A percentile compares a stretch with the other conserved stretches of the same genome.
Conservation (phyloP, 2,113 vertebrate genomes). For the Ahaetulla prasina region DNA sequence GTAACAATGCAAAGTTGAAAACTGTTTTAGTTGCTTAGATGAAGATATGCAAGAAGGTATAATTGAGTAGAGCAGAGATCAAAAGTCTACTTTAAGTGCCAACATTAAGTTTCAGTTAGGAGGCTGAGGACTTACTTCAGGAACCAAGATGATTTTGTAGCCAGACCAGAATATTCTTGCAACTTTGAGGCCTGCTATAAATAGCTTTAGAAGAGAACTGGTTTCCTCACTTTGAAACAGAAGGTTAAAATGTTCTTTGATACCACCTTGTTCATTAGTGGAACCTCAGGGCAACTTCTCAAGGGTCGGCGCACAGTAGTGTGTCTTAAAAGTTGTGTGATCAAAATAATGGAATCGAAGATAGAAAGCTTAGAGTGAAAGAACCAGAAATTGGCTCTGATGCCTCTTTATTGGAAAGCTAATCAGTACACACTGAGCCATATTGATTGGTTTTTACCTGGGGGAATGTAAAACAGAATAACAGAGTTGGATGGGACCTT, state of each 20-base stretch:
- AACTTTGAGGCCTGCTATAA: neutral
- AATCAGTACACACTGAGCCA: neutral
- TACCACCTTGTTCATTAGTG: neutral
- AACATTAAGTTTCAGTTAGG: neutral
- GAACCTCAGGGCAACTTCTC: neutral
- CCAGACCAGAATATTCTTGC: neutral
- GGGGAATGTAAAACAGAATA: neutral
- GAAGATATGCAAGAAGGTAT: neutral
- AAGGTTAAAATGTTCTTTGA: neutral
- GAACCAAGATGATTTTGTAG: neutral
- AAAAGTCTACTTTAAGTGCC: neutral
- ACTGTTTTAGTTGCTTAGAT: neutral
- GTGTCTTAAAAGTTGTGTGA: neutral
- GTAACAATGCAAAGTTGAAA: neutral
- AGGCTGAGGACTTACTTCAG: neutral
- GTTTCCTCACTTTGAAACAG: too few species aligned
- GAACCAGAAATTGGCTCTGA: neutral
- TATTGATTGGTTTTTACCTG: neutral
- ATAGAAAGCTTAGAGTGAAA: neutral
- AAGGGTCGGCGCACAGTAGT: too few species aligned
- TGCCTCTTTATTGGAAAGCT: neutral
- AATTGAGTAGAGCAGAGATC: neutral
- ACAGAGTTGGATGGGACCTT: neutral
- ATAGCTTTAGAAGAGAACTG: neutral
- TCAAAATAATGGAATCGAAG: neutral